Evolutionary conservation across 2,797 vertebrate species (phyloP), one percentile per base, ranked within the genome.

Genomic region (Cynopterus sphinx): DNA sequence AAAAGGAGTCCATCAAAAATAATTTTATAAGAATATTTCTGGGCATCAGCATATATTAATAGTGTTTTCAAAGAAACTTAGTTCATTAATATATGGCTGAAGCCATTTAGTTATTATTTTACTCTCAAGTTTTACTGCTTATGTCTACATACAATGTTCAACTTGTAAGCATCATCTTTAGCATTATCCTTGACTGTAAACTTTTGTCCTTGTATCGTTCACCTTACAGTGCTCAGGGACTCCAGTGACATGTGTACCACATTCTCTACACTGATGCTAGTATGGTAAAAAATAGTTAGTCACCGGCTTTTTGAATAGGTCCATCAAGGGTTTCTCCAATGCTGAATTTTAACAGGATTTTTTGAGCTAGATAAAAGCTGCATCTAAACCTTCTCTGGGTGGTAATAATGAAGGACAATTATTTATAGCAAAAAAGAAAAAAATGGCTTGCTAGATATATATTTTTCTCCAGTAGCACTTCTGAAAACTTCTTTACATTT

Each of bases 121-220:
- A 41, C 31, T 53, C 7, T 95, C 22, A 0, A 75, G 19, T 68
- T 87, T 39, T 46, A 0, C 51, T 71, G 22, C 75, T 75, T 43
- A 73, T 78, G 12, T 22, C 12, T 51, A 0, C 22, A 17, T 87
- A 68, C 0, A 15, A 10, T 41, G 17, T 8, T 33, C 41, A 31
- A 39, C 6, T 59, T 63, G 15, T 16, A 28, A 90, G 85, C 55
- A 49, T 93, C 75, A 78, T 94, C 93, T 74, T 39, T 49, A 16
- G 6, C 61, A 12, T 96, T 90, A 71, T 15, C 31, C 71, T 95
- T 95, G 65, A 79, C 95, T 95, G 83, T 55, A 90, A 97, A 97
- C 97, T 98, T 98, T 87, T 96, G 98, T 96, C 98, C 98, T 98
- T 98, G 98, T 46, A 36, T 92, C 63, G 1, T 46, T 95, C 91